phyloP scores from a whole-genome alignment of 1,140 invertebrate species.

The Dryas iulia region DNA sequence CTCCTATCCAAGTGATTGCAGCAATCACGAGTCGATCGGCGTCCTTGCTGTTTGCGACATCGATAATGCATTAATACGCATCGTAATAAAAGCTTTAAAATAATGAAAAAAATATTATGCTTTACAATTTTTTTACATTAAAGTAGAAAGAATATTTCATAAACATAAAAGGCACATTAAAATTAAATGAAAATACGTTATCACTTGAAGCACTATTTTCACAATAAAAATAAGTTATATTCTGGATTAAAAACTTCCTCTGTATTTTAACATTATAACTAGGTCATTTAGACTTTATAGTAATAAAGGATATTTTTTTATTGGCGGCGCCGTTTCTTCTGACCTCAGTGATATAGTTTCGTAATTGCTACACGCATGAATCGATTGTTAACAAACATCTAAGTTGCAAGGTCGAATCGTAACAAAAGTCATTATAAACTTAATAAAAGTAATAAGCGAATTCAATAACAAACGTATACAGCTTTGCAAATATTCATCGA shows the following conservation, averaged over 20 bases:
- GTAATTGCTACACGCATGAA: slow-evolving; percentile 58
- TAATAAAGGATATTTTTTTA: slow-evolving; percentile 32
- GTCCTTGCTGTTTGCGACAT: slow-evolving; percentile 72
- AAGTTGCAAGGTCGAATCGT: slow-evolving; percentile 65
- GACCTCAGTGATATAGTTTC: slow-evolving; percentile 63
- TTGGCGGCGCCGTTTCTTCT: slow-evolving; percentile 29
- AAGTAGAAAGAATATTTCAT: not conserved
- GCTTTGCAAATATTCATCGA: slow-evolving; percentile 19
- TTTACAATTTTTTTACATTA: not conserved
- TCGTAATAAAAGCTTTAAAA: slow-evolving; percentile 64
- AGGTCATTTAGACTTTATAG: slow-evolving; percentile 10
- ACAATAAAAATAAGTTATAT: not conserved
- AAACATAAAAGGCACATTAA: not conserved
- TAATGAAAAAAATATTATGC: slow-evolving; percentile 27
- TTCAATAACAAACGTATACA: slow-evolving; percentile 32
- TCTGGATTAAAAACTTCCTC: not conserved
- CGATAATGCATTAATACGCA: slow-evolving; percentile 65
- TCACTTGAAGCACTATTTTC: no score
- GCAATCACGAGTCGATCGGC: slow-evolving; percentile 42
- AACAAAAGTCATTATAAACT: slow-evolving; percentile 61
- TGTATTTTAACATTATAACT: slow-evolving; percentile 2
- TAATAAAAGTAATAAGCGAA: slow-evolving; percentile 43
- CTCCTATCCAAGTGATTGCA: slow-evolving; percentile 47
- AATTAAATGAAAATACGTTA: no score
- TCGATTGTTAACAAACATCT: slow-evolving; percentile 58